Base-by-base conservation (phyloP, 1,140 invertebrate genomes). In the Spodoptera frugiperda region DNA sequence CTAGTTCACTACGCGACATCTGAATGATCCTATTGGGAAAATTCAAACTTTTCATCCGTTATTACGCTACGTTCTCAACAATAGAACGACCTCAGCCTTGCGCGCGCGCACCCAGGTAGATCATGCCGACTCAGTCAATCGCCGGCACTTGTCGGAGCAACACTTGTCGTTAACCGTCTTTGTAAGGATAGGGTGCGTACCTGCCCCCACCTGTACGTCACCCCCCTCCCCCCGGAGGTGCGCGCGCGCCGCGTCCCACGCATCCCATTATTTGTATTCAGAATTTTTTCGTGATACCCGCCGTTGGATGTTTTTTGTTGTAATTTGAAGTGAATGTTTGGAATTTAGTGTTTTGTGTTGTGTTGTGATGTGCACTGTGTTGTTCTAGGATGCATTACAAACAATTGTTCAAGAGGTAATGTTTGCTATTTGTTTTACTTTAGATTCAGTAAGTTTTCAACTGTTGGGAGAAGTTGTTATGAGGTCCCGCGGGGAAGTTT, bases 301-400 rank as follows among this genome's bases (percentile, higher is more conserved):
- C n/a, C 65, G 77, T 44, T 44, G 80, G 83, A 83, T 82, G 90
- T 86, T 61, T 65, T 48, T 61, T 61, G 51, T 53, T 12, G 21
- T 17, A 67, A 33, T 53, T 53, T 15, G 21, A 67, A 74, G 68
- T 78, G 68, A 75, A 78, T 81, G 73, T 79, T 81, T 81, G n/a
- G 61, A 81, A 81, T 82, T 81, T 25, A 65, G 63, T 81, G 76
- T 54, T 51, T 75, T 82, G 48, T 76, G 48, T 73, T 81, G 77
- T 79, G 75, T 55, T 77, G 77, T 81, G 67, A 76, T 84, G 85
- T 82, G 80, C 75, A 77, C 55, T 70, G 57, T 44, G 54, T 61
- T 63, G 67, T 57, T 78, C 70, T 70, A 89, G 87, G 87, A 93
- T 93, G 91, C 91, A 93, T 82, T 93, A 91, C 79, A 93, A 93